These are phyloP conservation scores for Manacus vitellinus DNA, from an alignment of 2,113 vertebrate species.

Conservation along the genomic window DNA sequence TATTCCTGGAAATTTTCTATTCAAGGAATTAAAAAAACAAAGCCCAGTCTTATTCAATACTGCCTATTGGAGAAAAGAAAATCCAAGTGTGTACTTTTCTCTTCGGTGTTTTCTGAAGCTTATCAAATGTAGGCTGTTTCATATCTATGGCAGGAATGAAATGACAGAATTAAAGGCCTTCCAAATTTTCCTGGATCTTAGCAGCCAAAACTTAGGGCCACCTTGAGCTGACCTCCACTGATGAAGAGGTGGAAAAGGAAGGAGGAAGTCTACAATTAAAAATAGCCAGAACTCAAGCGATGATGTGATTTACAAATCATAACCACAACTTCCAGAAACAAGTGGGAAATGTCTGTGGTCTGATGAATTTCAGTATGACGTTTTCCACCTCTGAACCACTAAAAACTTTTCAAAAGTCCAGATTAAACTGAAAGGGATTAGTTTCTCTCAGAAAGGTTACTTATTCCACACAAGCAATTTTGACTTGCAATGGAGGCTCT, in stretches of 20 bases:
- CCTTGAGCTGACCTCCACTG: background rate
- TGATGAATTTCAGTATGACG: background rate
- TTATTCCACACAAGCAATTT: slow-evolving; percentile 9
- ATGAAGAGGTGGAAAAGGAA: background rate
- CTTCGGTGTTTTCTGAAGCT: slow-evolving; percentile 23
- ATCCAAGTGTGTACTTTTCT: slow-evolving; percentile 1
- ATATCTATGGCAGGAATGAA: slow-evolving; percentile 27
- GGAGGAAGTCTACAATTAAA: background rate
- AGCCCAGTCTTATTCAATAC: background rate
- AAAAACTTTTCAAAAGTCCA: background rate
- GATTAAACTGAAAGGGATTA: background rate
- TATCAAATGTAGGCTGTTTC: background rate
- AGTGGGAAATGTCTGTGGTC: background rate
- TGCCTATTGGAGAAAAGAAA: background rate
- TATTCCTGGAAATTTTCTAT: slow-evolving; percentile 24
- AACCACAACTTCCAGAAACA: background rate
- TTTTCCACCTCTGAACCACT: background rate
- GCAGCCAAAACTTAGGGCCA: background rate
- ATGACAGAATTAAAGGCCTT: slow-evolving; percentile 22
- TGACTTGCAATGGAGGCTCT: background rate
- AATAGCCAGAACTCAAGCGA: background rate
- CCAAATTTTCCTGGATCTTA: slow-evolving; percentile 4
- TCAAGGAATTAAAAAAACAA: slow-evolving; percentile 2
- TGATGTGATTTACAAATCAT: background rate
- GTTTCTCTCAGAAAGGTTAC: background rate